phyloP scores from a whole-genome alignment of 2,797 vertebrate genomes.

The Dryobates pubescens region DNA sequence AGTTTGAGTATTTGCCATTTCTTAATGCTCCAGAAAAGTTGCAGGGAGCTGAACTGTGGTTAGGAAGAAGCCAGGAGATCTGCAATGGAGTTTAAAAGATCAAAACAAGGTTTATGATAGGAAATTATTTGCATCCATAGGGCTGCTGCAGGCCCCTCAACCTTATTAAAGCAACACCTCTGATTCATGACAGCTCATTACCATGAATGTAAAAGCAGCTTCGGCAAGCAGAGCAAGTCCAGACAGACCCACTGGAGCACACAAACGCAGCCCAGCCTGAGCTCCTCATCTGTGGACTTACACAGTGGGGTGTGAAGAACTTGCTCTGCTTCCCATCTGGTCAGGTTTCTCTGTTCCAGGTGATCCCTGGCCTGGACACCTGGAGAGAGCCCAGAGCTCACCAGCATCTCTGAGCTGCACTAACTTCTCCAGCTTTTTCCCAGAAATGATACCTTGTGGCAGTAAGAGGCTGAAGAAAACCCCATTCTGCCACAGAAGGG shows the following conservation, averaged over 20 bases:
- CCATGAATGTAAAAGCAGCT: not conserved
- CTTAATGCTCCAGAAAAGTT: not conserved
- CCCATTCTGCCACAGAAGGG: not conserved
- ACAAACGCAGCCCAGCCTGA: not conserved
- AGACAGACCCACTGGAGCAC: not conserved
- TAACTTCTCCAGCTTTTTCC: not conserved
- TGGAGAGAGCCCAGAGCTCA: not conserved
- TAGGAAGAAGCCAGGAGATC: not conserved
- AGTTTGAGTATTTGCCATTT: not conserved
- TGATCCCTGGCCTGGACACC: not conserved
- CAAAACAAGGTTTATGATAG: not conserved
- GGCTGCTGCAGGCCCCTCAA: not conserved
- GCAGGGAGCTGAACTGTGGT: accelerated
- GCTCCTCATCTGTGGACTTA: not conserved
- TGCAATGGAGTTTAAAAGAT: not conserved
- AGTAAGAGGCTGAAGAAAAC: not conserved
- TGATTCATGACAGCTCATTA: not conserved
- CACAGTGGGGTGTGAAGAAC: not conserved
- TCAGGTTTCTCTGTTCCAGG: not conserved
- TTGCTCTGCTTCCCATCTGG: not conserved
- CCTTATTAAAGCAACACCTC: not conserved
- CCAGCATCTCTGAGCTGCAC: not conserved
- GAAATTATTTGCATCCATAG: not conserved
- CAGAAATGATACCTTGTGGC: not conserved
- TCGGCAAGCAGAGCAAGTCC: slow-evolving; percentile 18